phyloP scores from a whole-genome alignment of 2,797 vertebrate species.

The Pristis pectinata region DNA sequence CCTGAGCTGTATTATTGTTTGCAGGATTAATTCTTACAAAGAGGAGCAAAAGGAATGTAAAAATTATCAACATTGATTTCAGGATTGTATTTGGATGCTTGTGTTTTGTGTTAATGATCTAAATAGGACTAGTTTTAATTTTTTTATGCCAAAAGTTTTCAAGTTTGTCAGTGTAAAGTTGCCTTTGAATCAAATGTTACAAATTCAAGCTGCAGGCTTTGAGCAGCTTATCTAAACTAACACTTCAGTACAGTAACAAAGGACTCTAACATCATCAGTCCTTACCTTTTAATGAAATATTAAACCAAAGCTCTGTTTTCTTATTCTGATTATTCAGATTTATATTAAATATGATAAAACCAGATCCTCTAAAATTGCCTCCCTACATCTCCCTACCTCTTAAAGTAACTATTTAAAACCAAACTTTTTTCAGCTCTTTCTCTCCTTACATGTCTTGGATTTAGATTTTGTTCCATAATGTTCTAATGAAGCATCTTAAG shows the following conservation, averaged over 20 bases:
- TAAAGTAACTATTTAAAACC: too few relatives aligned
- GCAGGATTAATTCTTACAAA: not conserved
- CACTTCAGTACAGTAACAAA: not conserved
- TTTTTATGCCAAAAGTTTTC: not conserved
- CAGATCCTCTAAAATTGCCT: too few relatives aligned
- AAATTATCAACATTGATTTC: not conserved
- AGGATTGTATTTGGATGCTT: not conserved
- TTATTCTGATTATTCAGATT: not conserved
- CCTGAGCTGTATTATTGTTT: not conserved
- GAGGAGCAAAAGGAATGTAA: not conserved
- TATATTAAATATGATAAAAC: not conserved
- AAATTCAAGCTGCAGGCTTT: not conserved
- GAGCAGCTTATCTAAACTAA: not conserved
- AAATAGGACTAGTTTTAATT: not conserved
- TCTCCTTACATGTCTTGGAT: too few relatives aligned
- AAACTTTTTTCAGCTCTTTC: too few relatives aligned
- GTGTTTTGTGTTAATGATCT: not conserved
- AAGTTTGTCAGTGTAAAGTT: not conserved
- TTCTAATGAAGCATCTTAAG: too few relatives aligned
- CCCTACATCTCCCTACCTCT: too few relatives aligned
- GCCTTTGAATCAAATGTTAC: not conserved
- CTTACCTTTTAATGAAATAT: not conserved
- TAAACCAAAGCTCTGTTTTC: not conserved
- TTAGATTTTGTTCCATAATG: too few relatives aligned
- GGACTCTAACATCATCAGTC: not conserved